Evolutionary conservation across 2,888 invertebrate genomes (phyloP), one percentile per base, ranked within the genome.

Genomic region (Heliconius ethilla): DNA sequence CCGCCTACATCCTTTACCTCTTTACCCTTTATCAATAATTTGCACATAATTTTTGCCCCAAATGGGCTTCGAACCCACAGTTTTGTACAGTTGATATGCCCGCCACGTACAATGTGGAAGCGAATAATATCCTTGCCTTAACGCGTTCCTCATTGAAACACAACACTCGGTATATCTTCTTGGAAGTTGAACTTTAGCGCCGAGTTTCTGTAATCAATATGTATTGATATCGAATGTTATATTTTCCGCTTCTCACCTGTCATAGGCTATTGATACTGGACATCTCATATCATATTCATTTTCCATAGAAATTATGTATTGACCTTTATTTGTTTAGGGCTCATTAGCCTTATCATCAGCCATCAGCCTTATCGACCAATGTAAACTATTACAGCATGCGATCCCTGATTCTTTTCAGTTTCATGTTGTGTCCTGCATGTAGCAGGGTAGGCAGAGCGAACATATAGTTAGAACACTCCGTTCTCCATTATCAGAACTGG

Each of bases 201-300:
- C 18, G 45, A 67, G 79, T 79, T 81, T 75, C 80, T 37, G 80
- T 80, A 81, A 80, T 59, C 70, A 75, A 80, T 79, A 78, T 62
- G 73, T 74, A 79, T 80, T 76, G 69, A 76, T 80, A 62, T 29
- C 69, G 40, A 65, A 78, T 69, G 22, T 33, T 78, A 81, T 79
- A 79, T 78, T 79, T 76, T 79, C 78, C 79, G 79, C 81, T 74
- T 78, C 81, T 79, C 72, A 76, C 80, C 66, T 37, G 65, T 70
- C 70, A 69, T 65, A 63, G 63, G 74, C 67, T 69, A 74, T 77
- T 77, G 72, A 76, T 76, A 62, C 65, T 72, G 40, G 27, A 25
- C 62, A 59, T 63, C 63, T 62, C 73, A 69, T 73, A 74, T 74
- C 45, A 27, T 74, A 65, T 74, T 63, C 63, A 27, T 65, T 45